Conservation (phyloP, 2,113 vertebrate genomes). For the Centrocercus urophasianus region DNA sequence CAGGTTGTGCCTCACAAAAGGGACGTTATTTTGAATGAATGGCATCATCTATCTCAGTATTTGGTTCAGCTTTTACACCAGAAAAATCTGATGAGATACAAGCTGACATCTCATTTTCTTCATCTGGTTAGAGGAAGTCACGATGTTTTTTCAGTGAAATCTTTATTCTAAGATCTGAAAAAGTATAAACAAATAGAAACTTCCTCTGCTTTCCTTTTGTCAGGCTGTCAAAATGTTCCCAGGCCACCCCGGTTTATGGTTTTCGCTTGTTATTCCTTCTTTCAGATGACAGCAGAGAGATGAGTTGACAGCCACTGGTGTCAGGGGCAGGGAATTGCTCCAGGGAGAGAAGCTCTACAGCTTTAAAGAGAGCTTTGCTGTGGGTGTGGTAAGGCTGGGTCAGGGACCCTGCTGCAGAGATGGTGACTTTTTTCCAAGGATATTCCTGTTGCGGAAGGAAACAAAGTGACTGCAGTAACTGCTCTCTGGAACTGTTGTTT, state of each 20-base stretch:
- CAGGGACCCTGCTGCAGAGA: neutral
- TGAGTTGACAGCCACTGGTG: conserved; percentile 12
- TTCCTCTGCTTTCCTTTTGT: conserved; percentile 27
- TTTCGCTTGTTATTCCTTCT: conserved; percentile 50
- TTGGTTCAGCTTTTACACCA: neutral
- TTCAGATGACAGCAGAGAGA: neutral
- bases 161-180: conserved; percentile 3
- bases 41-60: conserved; percentile 24
- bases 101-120: conserved; percentile 32
- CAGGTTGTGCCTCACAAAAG: neutral
- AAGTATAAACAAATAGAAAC: conserved; percentile 22
- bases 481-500: neutral
- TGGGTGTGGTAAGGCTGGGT: neutral
- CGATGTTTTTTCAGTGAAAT: conserved; percentile 10
- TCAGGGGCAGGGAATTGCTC: neutral
- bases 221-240: conserved; percentile 31
- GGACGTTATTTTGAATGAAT: neutral
- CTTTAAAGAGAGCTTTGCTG: neutral
- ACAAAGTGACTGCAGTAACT: neutral
- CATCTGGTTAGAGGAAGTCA: conserved; percentile 11
- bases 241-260: neutral
- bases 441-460: neutral
- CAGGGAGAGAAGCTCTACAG: neutral
- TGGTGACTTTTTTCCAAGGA: neutral
- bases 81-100: conserved; percentile 21